Conservation (phyloP, 1,140 invertebrate species). For the Glomeris maerens region DNA sequence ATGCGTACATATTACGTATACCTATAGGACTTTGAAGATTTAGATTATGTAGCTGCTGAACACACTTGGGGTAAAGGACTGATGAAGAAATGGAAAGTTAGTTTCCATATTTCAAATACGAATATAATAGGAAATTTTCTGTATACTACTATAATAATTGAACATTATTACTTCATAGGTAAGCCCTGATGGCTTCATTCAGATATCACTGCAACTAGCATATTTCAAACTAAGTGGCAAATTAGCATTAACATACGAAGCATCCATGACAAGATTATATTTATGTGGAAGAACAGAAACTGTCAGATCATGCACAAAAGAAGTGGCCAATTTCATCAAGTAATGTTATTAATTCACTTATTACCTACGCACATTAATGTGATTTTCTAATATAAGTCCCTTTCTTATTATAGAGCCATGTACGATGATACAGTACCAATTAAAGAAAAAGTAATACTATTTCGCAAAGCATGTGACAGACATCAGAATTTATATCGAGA, state of each 20-base stretch:
- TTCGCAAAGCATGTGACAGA: slow-evolving; percentile 24
- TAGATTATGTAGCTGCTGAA: too few species aligned
- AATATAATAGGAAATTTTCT: not conserved
- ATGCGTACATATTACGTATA: too few species aligned
- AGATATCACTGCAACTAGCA: slow-evolving; percentile 30
- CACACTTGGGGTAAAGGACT: slow-evolving; percentile 40
- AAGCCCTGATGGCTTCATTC: slow-evolving; percentile 34
- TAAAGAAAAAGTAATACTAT: slow-evolving; percentile 20
- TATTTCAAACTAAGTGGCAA: slow-evolving; percentile 30
- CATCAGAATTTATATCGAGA: slow-evolving; percentile 32
- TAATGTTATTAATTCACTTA: slow-evolving; percentile 17
- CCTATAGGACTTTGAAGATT: too few species aligned
- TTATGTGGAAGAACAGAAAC: slow-evolving; percentile 39
- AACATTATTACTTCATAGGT: slow-evolving; percentile 23
- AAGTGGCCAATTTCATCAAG: slow-evolving; percentile 31
- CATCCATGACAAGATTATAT: slow-evolving; percentile 37
- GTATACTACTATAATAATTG: not conserved
- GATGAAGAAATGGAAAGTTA: slow-evolving; percentile 36
- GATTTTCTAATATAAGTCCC: not conserved
- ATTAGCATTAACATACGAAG: slow-evolving; percentile 39
- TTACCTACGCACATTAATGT: slow-evolving; percentile 6
- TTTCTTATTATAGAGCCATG: slow-evolving; percentile 29
- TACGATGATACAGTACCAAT: slow-evolving; percentile 21
- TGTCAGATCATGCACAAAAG: slow-evolving; percentile 33
- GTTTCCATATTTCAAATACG: not conserved